phyloP scores from a whole-genome alignment of 2,797 vertebrate genomes.

The Hipposideros larvatus region DNA sequence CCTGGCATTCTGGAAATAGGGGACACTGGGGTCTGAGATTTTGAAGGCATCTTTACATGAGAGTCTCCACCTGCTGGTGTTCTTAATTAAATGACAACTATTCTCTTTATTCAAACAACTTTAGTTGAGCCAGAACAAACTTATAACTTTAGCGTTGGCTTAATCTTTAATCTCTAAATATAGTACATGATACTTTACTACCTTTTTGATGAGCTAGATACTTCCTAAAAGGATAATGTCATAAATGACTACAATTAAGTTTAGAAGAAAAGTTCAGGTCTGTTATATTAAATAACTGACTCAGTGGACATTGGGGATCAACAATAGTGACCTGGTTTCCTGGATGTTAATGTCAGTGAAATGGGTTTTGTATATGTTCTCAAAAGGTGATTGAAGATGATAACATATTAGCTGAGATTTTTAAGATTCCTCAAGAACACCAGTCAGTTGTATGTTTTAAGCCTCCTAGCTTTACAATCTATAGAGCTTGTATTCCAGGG shows the following conservation, averaged over 20 bases:
- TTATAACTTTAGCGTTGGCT: not conserved
- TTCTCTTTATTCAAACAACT: not conserved
- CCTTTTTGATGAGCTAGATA: not conserved
- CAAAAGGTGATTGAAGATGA: constrained; percentile 32
- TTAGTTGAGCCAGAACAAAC: not conserved
- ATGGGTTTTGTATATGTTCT: not conserved
- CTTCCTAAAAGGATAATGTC: not conserved
- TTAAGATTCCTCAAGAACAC: constrained; percentile 45
- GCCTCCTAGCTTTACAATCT: not conserved
- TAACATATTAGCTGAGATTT: not conserved
- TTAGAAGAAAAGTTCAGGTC: not conserved
- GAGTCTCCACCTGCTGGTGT: not conserved
- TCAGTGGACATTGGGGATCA: not conserved
- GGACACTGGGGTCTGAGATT: not conserved
- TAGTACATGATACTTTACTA: not conserved
- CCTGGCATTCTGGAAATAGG: not conserved
- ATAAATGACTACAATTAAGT: not conserved
- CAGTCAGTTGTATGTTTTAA: not conserved
- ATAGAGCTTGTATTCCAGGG: not conserved
- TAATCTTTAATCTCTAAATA: not conserved
- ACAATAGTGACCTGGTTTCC: not conserved
- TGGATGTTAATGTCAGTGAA: not conserved
- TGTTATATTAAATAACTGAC: not conserved
- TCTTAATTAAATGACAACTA: constrained; percentile 13
- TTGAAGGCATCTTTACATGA: not conserved